Base-by-base conservation (phyloP, 2,888 invertebrate species). In the Patella ulyssiponensis region DNA sequence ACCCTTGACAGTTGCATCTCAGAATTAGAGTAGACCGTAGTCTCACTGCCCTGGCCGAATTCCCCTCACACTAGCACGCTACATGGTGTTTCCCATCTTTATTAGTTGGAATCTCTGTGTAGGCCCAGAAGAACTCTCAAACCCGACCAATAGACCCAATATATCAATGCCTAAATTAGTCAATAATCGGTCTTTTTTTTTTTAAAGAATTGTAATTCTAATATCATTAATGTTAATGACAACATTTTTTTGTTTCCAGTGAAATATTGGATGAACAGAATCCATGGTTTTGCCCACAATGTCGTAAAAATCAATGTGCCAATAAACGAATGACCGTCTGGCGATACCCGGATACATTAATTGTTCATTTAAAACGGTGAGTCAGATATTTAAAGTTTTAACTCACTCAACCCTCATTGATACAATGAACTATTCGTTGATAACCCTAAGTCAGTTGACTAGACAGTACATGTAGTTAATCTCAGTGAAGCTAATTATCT, bases 211-310 rank as follows among this genome's bases (percentile, higher is more conserved):
- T 17, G 44, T 23, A 17, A 52, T 27, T 11, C 4, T n/a, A 75
- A 17, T 23, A 74, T 14, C 4, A 52, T 4, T 20, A 17, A 44
- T 75, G 3, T 15, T 27, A 17, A 77, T 76, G 69, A 76, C 20
- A 70, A 33, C 27, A 3, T 73, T 23, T 75, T 69, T 84, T 79
- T 80, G 56, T 78, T 90, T 90, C 51, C 88, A 94, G 94, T 88
- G 94, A 94, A 90, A 92, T 92, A 69, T 90, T 94, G 85, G 94
- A 94, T 88, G 94, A 94, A 84, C 93, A 94, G 86, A 94, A 94
- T 89, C 94, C 94, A 4, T 94, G 94, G 94, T 94, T 92, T 90
- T 94, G 94, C 89, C 94, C 94, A 2, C 92, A 92, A 79, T 94
- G 94, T 86, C 92, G 93, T 85, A 92, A 92, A 79, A 94, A 94